Evolutionary conservation across 2,113 vertebrate species (phyloP), one percentile per base, ranked within the genome.

Genomic region (Tragulus kanchil): DNA sequence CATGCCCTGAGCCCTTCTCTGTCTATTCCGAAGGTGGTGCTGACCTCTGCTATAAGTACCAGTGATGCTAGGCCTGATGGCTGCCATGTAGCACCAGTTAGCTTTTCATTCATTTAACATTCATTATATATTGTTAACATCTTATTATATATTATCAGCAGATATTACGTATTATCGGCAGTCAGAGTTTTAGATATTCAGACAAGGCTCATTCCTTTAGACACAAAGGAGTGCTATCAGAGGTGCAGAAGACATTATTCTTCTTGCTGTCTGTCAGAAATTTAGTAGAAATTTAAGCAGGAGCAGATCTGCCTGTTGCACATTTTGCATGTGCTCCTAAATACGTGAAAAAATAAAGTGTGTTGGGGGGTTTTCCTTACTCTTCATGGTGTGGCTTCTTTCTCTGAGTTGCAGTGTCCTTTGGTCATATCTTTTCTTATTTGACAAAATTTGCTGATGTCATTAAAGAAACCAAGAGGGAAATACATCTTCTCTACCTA

Each of bases 391-490:
- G 0, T 9, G 42, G 14, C 54, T 85, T 93, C 23, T 25, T 58
- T 19, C 48, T 71, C 42, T 81, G 77, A 62, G 31, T 2, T 75
- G 42, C 31, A n/a, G 13, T 65, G n/a, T 48, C 21, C 36, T 84
- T 83, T 82, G 67, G 62, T 79, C 28, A 59, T 6, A 52, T 84
- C n/a, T 90, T 90, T 84, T 88, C 48, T 77, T n/a, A 5, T 77
- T 95, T 84, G 56, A 42, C 21, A 59, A 81, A 59, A 84, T 84
- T 59, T 87, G 17, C 94, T 94, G 52, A 62, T 31, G 93, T 6
- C 75, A 87, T 89, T 75, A 89, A 95, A 56, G 12, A 89, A 93
- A 94, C 58, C 15, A 93, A 77, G 52, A 56, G 64, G 56, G 19
- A 96, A 75, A 50, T 19, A 52, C 3, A 52, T 42, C 71, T 90